Evolutionary conservation across 2,113 vertebrate genomes (phyloP).

Genomic region (Oncorhynchus gorbuscha): DNA sequence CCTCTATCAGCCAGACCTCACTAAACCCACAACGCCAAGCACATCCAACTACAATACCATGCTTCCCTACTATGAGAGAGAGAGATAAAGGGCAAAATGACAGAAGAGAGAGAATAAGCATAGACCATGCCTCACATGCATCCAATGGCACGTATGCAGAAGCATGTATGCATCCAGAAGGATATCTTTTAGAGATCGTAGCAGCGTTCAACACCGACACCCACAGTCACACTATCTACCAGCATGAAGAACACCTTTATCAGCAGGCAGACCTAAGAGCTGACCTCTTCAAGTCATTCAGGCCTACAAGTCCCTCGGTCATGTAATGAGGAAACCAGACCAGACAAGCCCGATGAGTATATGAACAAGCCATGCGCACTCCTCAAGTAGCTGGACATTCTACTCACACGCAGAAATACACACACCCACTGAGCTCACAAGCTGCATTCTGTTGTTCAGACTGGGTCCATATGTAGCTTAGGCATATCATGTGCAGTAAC

Average conservation of each 20-base stretch:
- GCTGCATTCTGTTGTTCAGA: too few relatives aligned
- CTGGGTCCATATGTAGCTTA: too few relatives aligned
- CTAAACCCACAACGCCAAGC: not conserved
- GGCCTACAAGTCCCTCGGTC: too few relatives aligned
- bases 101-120: not conserved
- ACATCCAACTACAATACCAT: not conserved
- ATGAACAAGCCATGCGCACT: not conserved
- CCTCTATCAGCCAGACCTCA: not conserved
- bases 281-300: too few relatives aligned
- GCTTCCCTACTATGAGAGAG: not conserved
- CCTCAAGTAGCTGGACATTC: not conserved
- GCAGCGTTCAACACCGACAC: too few relatives aligned
- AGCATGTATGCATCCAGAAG: not conserved
- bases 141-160: not conserved
- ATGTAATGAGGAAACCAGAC: too few relatives aligned
- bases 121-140: conserved; percentile 29
- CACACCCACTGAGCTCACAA: not conserved
- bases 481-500: not conserved
- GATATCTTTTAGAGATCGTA: too few relatives aligned
- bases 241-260: too few relatives aligned
- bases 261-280: too few relatives aligned
- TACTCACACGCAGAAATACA: not conserved
- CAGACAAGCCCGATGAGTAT: too few relatives aligned
- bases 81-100: not conserved
- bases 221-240: too few relatives aligned